Evolutionary conservation across 2,888 invertebrate genomes (phyloP).

Genomic region (Calameuta idolon): DNA sequence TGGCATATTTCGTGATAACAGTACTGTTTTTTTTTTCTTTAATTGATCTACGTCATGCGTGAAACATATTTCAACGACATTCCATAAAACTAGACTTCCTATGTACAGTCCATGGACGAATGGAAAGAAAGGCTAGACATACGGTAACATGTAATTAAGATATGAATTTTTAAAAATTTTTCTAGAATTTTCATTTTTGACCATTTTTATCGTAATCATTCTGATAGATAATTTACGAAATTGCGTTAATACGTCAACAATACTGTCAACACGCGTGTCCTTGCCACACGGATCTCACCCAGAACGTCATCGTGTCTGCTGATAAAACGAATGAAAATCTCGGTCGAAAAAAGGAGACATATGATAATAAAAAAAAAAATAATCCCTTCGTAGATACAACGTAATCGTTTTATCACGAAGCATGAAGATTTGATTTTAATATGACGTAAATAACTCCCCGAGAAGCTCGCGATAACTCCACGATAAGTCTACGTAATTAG

Average conservation of each 20-base stretch:
- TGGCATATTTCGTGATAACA: neutral
- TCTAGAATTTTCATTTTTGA: neutral
- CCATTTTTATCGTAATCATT: neutral
- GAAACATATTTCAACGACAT: neutral
- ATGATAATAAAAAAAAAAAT: neutral
- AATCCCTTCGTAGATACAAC: neutral
- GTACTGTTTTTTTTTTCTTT: neutral
- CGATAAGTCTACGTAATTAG: conserved; percentile 64
- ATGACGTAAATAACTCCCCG: conserved; percentile 6
- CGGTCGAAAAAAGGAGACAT: neutral
- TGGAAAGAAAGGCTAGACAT: neutral
- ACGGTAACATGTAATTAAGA: neutral
- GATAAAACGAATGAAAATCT: neutral
- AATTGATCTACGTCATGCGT: neutral
- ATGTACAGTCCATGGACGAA: neutral
- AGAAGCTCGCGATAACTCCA: conserved; percentile 50
- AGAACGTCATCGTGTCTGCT: neutral
- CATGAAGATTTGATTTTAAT: neutral
- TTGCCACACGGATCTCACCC: neutral
- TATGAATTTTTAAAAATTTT: neutral
- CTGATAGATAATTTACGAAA: neutral
- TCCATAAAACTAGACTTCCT: neutral
- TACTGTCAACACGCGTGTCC: neutral
- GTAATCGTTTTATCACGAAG: neutral
- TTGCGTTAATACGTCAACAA: neutral